Conservation (phyloP, 2,888 invertebrate species). For the Euplagia quadripunctaria region DNA sequence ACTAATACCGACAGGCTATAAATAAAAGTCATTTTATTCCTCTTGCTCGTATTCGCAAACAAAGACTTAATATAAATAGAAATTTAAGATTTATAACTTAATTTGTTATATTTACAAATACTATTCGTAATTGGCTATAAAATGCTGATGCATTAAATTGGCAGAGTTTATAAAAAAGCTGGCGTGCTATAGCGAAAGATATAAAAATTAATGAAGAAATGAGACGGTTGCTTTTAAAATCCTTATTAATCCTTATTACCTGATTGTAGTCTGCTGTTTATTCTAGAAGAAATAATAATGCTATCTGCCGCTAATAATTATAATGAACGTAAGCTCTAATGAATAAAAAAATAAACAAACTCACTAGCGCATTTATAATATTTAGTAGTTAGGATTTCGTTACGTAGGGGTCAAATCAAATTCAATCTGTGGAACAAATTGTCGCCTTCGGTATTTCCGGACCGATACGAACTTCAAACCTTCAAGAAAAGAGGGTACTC, state of each 20-base stretch:
- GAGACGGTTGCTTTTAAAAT: not conserved
- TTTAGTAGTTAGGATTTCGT: no score
- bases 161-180: not conserved
- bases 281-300: not conserved
- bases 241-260: not conserved
- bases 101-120: constrained; percentile 17
- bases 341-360: no score
- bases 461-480: no score
- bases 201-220: not conserved
- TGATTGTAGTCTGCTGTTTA: not conserved
- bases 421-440: no score
- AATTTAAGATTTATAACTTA: constrained; percentile 22
- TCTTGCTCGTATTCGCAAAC: constrained; percentile 39
- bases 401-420: no score
- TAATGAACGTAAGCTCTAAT: no score
- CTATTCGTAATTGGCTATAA: constrained; percentile 17
- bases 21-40: constrained; percentile 49
- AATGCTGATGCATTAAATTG: not conserved
- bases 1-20: constrained; percentile 43
- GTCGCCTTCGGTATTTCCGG: no score
- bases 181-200: not conserved
- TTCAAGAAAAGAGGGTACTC: no score
- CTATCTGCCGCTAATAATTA: no score
- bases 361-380: no score
- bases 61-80: constrained; percentile 35